These are phyloP conservation scores for Heteronetta atricapilla DNA, from an alignment of 2,113 vertebrate species.

Conservation along the genomic window DNA sequence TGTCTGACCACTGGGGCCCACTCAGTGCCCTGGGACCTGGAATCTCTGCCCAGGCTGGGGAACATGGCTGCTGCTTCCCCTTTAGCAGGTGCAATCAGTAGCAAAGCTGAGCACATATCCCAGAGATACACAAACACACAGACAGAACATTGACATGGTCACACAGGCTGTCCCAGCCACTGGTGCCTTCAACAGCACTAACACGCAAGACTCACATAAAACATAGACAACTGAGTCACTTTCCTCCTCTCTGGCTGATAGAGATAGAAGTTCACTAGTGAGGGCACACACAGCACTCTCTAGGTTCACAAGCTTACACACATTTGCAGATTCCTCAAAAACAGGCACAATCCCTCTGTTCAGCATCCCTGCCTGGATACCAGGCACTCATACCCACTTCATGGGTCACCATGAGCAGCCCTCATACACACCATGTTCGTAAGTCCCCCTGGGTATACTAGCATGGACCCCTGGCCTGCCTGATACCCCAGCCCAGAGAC, in stretches of 20 bases:
- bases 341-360: not conserved
- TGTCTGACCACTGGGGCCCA: not conserved
- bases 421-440: not conserved
- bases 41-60: not conserved
- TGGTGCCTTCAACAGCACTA: not conserved
- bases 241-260: not conserved
- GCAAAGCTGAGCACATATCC: fast-evolving
- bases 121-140: not conserved
- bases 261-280: not conserved
- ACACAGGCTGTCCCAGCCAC: no score
- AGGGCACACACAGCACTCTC: not conserved
- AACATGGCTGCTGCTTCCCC: not conserved
- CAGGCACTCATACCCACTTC: fast-evolving
- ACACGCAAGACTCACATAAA: not conserved
- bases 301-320: not conserved
- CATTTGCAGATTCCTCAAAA: fast-evolving
- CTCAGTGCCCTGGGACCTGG: fast-evolving
- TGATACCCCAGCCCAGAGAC: not conserved
- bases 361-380: not conserved
- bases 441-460: not conserved
- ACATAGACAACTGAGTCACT: not conserved
- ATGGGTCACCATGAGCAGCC: fast-evolving
- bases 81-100: not conserved
- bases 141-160: not conserved
- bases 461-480: not conserved